These are phyloP conservation scores for Erannis defoliaria DNA, from an alignment of 2,888 invertebrate genomes.

Conservation along the genomic window DNA sequence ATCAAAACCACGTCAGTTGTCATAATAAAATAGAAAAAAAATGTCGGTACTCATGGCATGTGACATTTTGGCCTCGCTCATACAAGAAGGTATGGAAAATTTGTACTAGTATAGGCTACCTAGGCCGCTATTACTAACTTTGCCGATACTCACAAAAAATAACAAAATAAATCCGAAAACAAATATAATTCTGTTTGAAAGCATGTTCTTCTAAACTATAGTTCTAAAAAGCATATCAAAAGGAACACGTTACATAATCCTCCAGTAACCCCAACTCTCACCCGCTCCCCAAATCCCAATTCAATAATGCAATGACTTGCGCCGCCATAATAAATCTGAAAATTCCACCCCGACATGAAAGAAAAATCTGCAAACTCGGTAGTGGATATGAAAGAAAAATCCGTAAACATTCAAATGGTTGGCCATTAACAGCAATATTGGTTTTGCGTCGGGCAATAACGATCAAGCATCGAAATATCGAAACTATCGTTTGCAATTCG, in stretches of 20 bases:
- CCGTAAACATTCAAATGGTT: constrained; percentile 67
- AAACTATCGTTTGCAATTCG: constrained; percentile 63
- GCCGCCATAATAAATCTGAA: constrained; percentile 44
- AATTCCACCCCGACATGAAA: constrained; percentile 49
- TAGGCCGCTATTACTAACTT: no score
- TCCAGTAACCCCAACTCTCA: constrained; percentile 12
- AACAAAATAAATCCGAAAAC: no score
- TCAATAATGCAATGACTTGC: constrained; percentile 49
- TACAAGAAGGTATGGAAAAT: no score
- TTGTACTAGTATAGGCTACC: no score
- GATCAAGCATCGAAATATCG: constrained; percentile 55
- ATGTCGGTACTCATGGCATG: no score
- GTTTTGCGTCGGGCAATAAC: constrained; percentile 65
- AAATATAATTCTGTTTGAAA: neutral
- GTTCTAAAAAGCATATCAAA: neutral
- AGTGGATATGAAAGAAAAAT: constrained; percentile 53
- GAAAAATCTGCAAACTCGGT: constrained; percentile 56
- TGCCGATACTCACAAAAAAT: no score
- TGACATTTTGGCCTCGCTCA: no score
- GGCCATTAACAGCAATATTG: constrained; percentile 69
- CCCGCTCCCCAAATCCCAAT: constrained; percentile 36
- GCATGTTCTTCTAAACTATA: neutral
- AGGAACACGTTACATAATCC: constrained; percentile 15
- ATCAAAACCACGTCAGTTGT: no score
- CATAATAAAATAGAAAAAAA: no score